Evolutionary conservation across 2,113 vertebrate genomes (phyloP), one percentile per base, ranked within the genome.

Genomic region (Myiopsitta monachus): DNA sequence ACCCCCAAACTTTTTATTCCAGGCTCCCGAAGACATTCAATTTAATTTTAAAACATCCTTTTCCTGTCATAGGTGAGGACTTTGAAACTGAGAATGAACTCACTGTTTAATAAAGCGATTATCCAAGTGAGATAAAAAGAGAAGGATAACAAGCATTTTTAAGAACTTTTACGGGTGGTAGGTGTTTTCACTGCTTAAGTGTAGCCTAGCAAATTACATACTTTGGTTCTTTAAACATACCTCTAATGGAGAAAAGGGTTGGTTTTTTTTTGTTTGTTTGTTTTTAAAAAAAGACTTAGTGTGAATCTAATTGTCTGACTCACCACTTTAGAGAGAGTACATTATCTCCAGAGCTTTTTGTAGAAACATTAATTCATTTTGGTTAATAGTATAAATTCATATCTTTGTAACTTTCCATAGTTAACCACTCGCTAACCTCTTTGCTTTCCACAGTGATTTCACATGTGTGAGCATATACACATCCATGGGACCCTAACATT

Each of bases 61-160:
- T 61, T 88, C 41, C 28, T 68, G 13, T 82, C 18, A 6, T 63
- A 93, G 39, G 21, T 49, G 77, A 77, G 36, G 17, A 76, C 36
- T 90, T 94, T 87, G 43, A 51, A 94, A 91, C n/a, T 46, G 23
- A 63, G 11, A 44, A 76, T 88, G 12, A 93, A 94, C 92, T 83
- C 10, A 49, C 87, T 90, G 33, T 55, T 96, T 80, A 82, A 89
- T 75, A 43, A 75, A 69, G 23, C 54, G 14, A 41, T 80, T 26
- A 74, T 73, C 14, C 22, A 88, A 77, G 36, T 33, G 16, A 93
- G 46, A 89, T 54, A 36, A 90, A 87, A 94, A 87, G 66, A 51
- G 38, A 89, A 67, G 17, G 8, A 24, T 44, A 68, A 55, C 15
- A 77, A 21, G 44, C 41, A 63, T 83, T 90, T 90, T 66, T 63